Evolutionary conservation across 2,113 vertebrate species (phyloP).

Genomic region (Pyxicephalus adspersus): DNA sequence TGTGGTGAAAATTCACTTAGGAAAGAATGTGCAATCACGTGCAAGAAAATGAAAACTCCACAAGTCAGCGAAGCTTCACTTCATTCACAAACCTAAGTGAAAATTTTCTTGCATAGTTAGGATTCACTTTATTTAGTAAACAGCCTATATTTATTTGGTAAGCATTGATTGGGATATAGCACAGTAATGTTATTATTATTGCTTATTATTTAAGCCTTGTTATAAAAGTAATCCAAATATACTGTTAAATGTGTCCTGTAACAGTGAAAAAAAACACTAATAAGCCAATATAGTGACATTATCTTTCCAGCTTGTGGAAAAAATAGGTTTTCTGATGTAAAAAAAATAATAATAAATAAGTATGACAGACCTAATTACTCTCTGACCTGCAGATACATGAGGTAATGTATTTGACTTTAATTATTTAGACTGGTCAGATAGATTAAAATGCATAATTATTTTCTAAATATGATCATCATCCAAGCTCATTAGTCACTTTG

Average conservation of each 20-base stretch:
- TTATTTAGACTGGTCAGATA: slow-evolving; percentile 10
- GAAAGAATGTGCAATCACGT: no score
- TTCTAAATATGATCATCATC: neutral
- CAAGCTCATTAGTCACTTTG: neutral
- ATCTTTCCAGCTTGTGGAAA: neutral
- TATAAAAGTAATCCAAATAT: neutral
- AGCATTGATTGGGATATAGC: neutral
- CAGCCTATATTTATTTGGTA: no score
- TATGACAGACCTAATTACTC: no score
- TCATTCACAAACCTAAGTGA: no score
- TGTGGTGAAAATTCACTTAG: no score
- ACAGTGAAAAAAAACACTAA: slow-evolving; percentile 1
- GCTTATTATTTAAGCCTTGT: neutral
- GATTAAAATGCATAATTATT: neutral
- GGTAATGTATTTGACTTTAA: neutral
- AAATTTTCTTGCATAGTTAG: no score
- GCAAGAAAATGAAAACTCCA: no score
- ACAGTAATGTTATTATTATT: neutral
- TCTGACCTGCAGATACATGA: neutral
- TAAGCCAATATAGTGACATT: neutral
- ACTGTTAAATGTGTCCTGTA: no score
- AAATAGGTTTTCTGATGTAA: no score
- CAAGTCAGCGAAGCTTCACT: no score
- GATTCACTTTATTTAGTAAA: no score
- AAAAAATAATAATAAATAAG: no score